phyloP scores from a whole-genome alignment of 2,888 invertebrate genomes.

The Acleris sparsana region DNA sequence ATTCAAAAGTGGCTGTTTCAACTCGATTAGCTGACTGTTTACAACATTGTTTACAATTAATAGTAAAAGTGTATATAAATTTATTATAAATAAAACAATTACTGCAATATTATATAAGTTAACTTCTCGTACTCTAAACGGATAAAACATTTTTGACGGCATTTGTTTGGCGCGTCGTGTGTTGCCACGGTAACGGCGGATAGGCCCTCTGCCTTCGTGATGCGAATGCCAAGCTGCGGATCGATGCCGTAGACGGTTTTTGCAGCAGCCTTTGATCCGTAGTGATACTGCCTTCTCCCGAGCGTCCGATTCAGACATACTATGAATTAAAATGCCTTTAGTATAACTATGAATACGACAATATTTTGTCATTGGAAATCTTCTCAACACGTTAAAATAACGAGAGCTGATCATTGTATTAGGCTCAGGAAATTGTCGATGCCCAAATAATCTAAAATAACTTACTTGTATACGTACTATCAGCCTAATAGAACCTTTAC shows the following conservation, averaged over 20 bases:
- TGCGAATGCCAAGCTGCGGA: slow-evolving; percentile 75
- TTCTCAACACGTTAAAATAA: background rate
- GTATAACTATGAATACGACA: background rate
- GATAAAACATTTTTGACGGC: slow-evolving; percentile 40
- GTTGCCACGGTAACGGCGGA: slow-evolving; percentile 75
- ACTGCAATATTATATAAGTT: too few species aligned
- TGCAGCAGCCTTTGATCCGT: slow-evolving; percentile 45
- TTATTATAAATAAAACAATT: too few species aligned
- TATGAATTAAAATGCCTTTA: background rate
- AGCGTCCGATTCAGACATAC: slow-evolving; percentile 18
- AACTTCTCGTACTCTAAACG: background rate
- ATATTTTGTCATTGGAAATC: background rate
- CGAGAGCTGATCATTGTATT: too few species aligned
- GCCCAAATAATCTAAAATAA: too few species aligned
- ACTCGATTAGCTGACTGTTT: too few species aligned
- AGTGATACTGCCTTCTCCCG: slow-evolving; percentile 31
- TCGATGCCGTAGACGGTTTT: slow-evolving; percentile 60
- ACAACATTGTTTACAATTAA: too few species aligned
- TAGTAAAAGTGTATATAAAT: too few species aligned
- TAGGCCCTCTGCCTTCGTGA: slow-evolving; percentile 72
- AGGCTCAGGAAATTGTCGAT: too few species aligned
- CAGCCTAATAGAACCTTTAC: too few species aligned
- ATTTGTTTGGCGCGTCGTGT: slow-evolving; percentile 44
- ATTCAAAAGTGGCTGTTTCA: too few species aligned
- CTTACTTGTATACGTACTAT: too few species aligned